Evolutionary conservation across 30 jellyfish, hydroid and myxozoan species (phyloP).

Genomic region (Chironex yamaguchii): DNA sequence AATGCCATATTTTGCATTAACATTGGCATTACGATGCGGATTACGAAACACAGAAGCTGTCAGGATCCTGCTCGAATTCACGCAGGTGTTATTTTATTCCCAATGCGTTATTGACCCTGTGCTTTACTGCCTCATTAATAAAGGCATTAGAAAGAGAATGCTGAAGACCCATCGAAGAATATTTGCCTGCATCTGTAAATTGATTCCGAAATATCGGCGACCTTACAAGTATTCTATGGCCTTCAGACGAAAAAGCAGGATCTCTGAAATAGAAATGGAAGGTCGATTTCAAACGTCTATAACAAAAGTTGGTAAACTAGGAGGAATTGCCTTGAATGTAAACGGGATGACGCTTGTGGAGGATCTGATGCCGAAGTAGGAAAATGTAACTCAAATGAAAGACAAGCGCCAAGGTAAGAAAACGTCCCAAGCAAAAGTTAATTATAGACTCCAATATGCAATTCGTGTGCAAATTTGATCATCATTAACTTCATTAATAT

Average conservation of each 20-base stretch:
- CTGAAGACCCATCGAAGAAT: not conserved
- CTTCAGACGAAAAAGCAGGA: not conserved
- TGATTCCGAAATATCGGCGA: not conserved
- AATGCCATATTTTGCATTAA: not conserved
- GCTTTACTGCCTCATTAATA: not conserved
- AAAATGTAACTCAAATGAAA: no score
- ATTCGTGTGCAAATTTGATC: no score
- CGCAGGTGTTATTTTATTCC: not conserved
- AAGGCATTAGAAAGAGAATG: not conserved
- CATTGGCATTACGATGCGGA: not conserved
- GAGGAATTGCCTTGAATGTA: no score
- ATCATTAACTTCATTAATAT: no score
- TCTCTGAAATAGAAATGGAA: not conserved
- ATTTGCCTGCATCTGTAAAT: not conserved
- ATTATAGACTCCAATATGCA: no score
- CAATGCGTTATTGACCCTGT: not conserved
- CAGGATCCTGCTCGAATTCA: not conserved
- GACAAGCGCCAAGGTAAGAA: no score
- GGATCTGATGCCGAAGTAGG: no score
- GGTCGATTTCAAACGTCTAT: no score
- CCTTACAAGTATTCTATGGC: not conserved
- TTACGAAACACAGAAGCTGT: not conserved
- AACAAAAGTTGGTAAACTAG: no score
- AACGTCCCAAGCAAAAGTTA: no score
- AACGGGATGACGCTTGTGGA: no score